A percentile compares a stretch with the other conserved stretches of the same genome.
Evolutionary conservation across 2,797 vertebrate genomes (phyloP).

Genomic region (Danio jaintianensis): DNA sequence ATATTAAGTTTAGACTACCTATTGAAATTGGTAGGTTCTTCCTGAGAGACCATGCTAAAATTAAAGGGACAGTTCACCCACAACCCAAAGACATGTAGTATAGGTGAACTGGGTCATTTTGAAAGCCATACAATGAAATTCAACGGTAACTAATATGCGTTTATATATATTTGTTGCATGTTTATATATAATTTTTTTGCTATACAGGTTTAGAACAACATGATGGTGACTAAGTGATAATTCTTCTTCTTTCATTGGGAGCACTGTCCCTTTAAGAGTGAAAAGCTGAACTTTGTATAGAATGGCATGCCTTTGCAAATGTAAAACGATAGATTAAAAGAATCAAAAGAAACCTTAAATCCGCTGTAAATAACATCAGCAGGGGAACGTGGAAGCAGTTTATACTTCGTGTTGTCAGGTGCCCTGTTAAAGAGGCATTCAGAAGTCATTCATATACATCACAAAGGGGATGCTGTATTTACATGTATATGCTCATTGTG

Average conservation of each 20-base stretch:
- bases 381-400: background rate
- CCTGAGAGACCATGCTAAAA: background rate
- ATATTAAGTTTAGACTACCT: background rate
- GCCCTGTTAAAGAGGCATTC: slow-evolving; percentile 30
- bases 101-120: background rate
- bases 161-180: too few species aligned
- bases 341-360: slow-evolving; percentile 24
- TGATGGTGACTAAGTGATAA: too few species aligned
- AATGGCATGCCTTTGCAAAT: slow-evolving; percentile 12
- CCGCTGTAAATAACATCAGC: slow-evolving; percentile 24
- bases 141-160: background rate
- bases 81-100: too few species aligned
- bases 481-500: slow-evolving; percentile 32
- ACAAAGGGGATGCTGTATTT: slow-evolving; percentile 42
- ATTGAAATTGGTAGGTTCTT: background rate
- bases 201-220: too few species aligned
- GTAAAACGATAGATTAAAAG: slow-evolving; percentile 18
- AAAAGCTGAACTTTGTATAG: background rate
- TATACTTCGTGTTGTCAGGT: slow-evolving; percentile 1
- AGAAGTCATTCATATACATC: slow-evolving; percentile 42
- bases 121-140: background rate
- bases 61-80: background rate
- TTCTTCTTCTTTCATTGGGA: background rate
- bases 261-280: background rate
- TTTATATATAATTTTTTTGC: too few species aligned